Percentiles rank a stretch among this genome's conserved stretches.
Evolutionary conservation across 2,113 vertebrate species (phyloP).

Genomic region (Vanacampus margaritifer): DNA sequence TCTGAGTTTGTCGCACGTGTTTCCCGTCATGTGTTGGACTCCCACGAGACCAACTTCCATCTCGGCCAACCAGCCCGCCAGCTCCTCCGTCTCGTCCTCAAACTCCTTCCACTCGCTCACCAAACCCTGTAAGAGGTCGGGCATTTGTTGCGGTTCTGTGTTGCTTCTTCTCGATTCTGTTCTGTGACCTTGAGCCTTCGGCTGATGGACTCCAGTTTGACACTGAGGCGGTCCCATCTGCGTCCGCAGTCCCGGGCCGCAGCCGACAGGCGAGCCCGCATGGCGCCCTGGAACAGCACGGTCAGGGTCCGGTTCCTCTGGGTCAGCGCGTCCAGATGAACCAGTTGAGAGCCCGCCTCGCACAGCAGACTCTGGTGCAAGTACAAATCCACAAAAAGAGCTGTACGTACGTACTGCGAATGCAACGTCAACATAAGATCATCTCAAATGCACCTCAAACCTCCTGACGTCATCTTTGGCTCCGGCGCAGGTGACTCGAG

Average conservation of each 20-base stretch:
- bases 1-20: constrained; percentile 67
- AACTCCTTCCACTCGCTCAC: constrained; percentile 74
- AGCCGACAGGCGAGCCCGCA: constrained; percentile 49
- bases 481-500: constrained; percentile 41
- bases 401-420: no score
- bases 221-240: constrained; percentile 66
- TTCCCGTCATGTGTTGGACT: constrained; percentile 70
- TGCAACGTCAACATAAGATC: no score
- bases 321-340: constrained; percentile 70
- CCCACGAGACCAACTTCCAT: constrained; percentile 68
- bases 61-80: constrained; percentile 70
- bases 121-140: constrained; percentile 50
- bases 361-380: constrained; percentile 55
- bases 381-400: no score
- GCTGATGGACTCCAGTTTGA: constrained; percentile 45
- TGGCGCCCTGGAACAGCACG: constrained; percentile 40
- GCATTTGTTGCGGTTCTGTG: no score
- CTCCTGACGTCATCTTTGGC: constrained; percentile 65
- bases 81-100: constrained; percentile 70
- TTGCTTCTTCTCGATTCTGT: not conserved
- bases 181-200: constrained; percentile 54
- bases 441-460: constrained; percentile 61
- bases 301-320: constrained; percentile 58
- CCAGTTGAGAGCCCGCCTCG: constrained; percentile 58
- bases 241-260: constrained; percentile 52